Base-by-base conservation (phyloP, 2,888 invertebrate species). In the Campaea margaritaria region DNA sequence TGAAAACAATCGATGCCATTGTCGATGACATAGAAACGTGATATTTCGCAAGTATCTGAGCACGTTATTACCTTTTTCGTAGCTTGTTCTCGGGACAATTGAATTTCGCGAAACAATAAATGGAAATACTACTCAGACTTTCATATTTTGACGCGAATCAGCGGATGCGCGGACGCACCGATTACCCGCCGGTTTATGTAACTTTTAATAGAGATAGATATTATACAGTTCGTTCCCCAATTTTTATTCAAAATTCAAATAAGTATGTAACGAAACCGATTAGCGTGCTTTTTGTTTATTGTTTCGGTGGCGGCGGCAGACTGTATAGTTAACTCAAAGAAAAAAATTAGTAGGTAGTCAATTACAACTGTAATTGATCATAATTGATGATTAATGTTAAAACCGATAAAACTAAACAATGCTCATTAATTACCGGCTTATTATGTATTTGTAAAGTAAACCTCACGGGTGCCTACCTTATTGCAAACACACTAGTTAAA, bases 1-100 rank as follows among this genome's bases (percentile, higher is more conserved):
- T 68, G n/a, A 74, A 74, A 69, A 74, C 60, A 58, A 56, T 46
- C 21, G n/a, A 38, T 51, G 50, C 65, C 54, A 75, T 70, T 72
- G 51, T 58, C n/a, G 13, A 13, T 46, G 31, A 50, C 27, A n/a
- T 45, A 14, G 49, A 44, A 56, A 38, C 36, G 44, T 39, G 55
- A 28, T 47, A 48, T 48, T 36, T 4, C 14, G 15, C 52, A 38
- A 45, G 12, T 7, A 21, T 5, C 21, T 31, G 1, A 31, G 10
- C 31, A 7, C 38, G 28, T 41, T 53, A 53, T 46, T 39, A 5
- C 38, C 9, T 28, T 54, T 47, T 47, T 42, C 21, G 31, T 14
- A 15, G 34, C n/a, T 16, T 12, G 16, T 10, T 42, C 42, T 21
- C n/a, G 28, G 21, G 28, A 38, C 38, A 21, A 45, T 31, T 31